Base-by-base conservation (phyloP, 2,888 invertebrate genomes). In the Netelia fuscicornis region DNA sequence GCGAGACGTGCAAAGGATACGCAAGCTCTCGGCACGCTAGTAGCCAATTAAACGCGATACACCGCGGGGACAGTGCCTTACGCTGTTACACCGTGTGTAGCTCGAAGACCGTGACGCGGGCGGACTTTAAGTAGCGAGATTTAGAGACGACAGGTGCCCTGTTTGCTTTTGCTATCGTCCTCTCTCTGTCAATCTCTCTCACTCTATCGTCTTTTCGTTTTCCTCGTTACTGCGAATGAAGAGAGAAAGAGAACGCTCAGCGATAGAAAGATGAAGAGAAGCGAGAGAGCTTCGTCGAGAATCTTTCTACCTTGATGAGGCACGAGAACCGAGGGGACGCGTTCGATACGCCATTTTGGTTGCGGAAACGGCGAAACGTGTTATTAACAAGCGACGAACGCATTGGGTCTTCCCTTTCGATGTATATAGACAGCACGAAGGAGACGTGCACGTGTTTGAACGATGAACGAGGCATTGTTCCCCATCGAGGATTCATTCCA, bases 101-200 rank as follows among this genome's bases (percentile, higher is more conserved):
- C 67, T 81, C 83, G 56, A 79, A 78, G 88, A 89, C 87, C 89
- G 90, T 89, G 90, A 91, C 88, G 90, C 88, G 88, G 89, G 87
- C 88, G 75, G 86, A 82, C 91, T 91, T 37, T 92, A 92, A 93
- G 92, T 92, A 91, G 91, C 89, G 90, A 93, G 93, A 93, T 93
- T 93, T 93, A 93, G 90, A 87, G 90, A 85, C 90, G 92, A 92
- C 93, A 93, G 93, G 93, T 93, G 93, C 90, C 85, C 85, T 70
- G 74, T 79, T 87, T 42, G 87, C 87, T 86, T 84, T 85, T 83
- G 75, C 85, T 75, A 81, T 87, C 82, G 86, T 76, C 83, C 71
- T 85, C 71, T 72, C 54, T 83, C 64, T 74, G 79, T 85, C 77
- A 17, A 30, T 75, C 72, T 86, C 68, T 74, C 48, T 84, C 58